These are phyloP conservation scores for Teleopsis dalmanni DNA, from an alignment of 1,140 invertebrate species.

Conservation along the genomic window DNA sequence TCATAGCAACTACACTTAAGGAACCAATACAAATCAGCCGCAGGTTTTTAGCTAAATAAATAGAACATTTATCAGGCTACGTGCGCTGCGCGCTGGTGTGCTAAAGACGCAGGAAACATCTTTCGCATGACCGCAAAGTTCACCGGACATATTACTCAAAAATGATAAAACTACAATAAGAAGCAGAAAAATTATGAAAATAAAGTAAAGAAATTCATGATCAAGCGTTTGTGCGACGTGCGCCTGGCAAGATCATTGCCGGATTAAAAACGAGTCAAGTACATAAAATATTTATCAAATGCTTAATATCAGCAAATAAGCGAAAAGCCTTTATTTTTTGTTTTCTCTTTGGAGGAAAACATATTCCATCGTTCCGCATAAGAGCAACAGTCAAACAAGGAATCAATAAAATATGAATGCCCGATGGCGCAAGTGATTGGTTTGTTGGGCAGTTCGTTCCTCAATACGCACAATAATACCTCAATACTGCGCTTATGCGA, in stretches of 20 bases:
- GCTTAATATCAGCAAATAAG: conserved; percentile 16
- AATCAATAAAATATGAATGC: conserved; percentile 19
- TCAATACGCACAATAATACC: not conserved
- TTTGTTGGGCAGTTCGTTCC: conserved; percentile 11
- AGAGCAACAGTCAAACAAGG: conserved; percentile 1
- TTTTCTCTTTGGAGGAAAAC: not conserved
- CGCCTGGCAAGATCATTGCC: conserved; percentile 8
- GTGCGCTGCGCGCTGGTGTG: not conserved
- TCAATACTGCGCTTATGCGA: not conserved
- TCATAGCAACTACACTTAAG: not conserved
- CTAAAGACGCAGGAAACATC: conserved; percentile 11
- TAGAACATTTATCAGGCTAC: conserved; percentile 16
- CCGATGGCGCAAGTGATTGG: conserved; percentile 17
- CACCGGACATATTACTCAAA: conserved; percentile 17
- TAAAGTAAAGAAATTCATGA: conserved; percentile 1
- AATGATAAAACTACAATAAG: not conserved
- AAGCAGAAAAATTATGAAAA: not conserved
- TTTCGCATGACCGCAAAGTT: conserved; percentile 16
- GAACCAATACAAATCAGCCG: not conserved
- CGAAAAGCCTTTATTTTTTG: conserved; percentile 2
- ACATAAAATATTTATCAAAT: conserved; percentile 17
- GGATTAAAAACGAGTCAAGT: conserved; percentile 10
- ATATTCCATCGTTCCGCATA: not conserved
- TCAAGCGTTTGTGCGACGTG: conserved; percentile 3
- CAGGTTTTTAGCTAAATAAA: conserved; percentile 11